These are phyloP conservation scores for Scaptomyza cyrtandrae DNA, from an alignment of 2,888 invertebrate species.

Conservation along the genomic window DNA sequence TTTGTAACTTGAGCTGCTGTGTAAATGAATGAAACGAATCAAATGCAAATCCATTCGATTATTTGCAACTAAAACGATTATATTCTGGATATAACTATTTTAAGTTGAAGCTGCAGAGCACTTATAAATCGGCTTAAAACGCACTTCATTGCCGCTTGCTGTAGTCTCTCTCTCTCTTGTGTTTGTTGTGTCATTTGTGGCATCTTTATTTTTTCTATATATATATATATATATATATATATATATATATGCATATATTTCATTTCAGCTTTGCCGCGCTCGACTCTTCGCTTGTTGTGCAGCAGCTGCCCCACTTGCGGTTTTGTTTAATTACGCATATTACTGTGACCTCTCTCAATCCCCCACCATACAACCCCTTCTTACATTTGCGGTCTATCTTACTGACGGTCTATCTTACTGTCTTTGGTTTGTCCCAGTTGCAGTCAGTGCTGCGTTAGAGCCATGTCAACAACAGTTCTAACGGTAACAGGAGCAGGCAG, in stretches of 20 bases:
- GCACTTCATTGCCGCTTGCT: slow-evolving; percentile 16
- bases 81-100: too few species aligned
- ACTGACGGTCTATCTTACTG: too few species aligned
- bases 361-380: slow-evolving; percentile 13
- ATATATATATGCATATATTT: neutral
- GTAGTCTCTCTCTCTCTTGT: slow-evolving; percentile 12
- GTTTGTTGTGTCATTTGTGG: slow-evolving; percentile 56
- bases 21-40: neutral
- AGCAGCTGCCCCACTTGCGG: slow-evolving; percentile 70
- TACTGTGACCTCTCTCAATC: slow-evolving; percentile 41
- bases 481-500: too few species aligned
- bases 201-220: slow-evolving; percentile 34
- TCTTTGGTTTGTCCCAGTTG: slow-evolving; percentile 55
- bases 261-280: slow-evolving; percentile 19
- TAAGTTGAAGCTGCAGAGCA: neutral
- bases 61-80: neutral
- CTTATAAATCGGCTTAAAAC: neutral
- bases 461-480: slow-evolving; percentile 63
- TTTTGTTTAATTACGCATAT: slow-evolving; percentile 80
- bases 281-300: slow-evolving; percentile 33
- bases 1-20: slow-evolving; percentile 17
- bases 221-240: neutral
- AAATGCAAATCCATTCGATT: neutral
- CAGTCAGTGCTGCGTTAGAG: slow-evolving; percentile 25
- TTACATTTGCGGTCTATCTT: slow-evolving; percentile 56